Base-by-base conservation (phyloP, 2,113 vertebrate genomes). In the Brienomyrus longianalis region DNA sequence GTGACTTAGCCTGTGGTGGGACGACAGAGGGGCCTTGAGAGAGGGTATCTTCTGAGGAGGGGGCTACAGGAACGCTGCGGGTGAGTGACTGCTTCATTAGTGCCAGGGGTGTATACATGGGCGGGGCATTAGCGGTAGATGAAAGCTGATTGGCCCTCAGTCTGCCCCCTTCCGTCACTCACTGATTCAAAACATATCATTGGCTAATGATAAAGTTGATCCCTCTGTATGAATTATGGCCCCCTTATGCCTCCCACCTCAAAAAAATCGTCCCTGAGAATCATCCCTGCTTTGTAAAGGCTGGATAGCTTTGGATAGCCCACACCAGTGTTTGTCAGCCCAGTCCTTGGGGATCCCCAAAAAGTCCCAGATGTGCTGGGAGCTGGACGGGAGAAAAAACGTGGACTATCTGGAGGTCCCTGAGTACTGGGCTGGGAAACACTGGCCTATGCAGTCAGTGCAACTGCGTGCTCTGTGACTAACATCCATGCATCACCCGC, bases 1-100 rank as follows among this genome's bases (percentile, higher is more conserved):
- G 95, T 0, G 98, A 99, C 92, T 99, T 99, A 0, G 98, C 98
- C 98, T 99, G 90, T 2, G 10, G 13, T 80, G 56, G 27, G 59
- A 23, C 23, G 48, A 23, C 15, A 39, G 48, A 59, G 43, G 23
- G 62, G 23, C 43, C 21, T 43, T 6, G 10, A 48, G 23, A 31
- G 47, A 83, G 13, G 35, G 35, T 27, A 10, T 1, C 3, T 27
- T 11, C 84, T 6, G 19, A 11, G 10, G 47, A 5, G 84, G 23
- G 84, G 13, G 48, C 84, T 50, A 31, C 3, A 9, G 27, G 27
- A 23, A 19, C 5, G 3, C 43, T 47, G 21, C 1, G 1, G 6
- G 23, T 74, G 66, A 9, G 66, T 7, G 15, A 54, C 51, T 17
- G 15, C 27, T 31, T 31, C 62, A 70, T 31, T 31, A 70, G 10